These are phyloP conservation scores for Percopsis transmontana DNA, from an alignment of 2,113 vertebrate species.

Conservation along the genomic window DNA sequence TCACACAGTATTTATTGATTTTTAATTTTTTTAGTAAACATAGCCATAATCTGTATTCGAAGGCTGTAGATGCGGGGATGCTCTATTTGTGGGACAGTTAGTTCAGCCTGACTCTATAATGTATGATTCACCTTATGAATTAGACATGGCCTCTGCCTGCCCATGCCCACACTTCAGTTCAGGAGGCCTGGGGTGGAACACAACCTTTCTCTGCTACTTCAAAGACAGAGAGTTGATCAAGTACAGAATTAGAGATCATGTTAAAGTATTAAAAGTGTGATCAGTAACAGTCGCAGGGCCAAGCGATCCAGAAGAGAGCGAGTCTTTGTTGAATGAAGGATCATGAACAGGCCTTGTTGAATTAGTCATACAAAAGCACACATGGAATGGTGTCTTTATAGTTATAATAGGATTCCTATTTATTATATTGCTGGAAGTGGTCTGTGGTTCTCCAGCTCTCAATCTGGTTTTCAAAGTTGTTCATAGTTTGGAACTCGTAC, in stretches of 20 bases:
- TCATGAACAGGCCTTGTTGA: conserved; percentile 19
- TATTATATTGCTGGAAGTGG: conserved; percentile 24
- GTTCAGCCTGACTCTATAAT: conserved; percentile 26
- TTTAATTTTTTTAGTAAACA: no score
- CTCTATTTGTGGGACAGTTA: not conserved
- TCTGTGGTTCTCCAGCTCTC: not conserved
- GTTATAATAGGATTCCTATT: conserved; percentile 5
- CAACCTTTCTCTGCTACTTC: conserved; percentile 4
- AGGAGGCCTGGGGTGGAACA: not conserved
- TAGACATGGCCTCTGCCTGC: conserved; percentile 10
- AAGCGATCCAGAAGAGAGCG: not conserved
- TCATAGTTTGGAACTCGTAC: no score
- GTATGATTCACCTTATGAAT: conserved; percentile 53
- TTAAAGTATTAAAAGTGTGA: not conserved
- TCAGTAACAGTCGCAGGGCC: not conserved
- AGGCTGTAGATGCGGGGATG: no score
- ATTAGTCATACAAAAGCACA: conserved; percentile 2
- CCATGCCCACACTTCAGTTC: not conserved
- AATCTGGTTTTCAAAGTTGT: no score
- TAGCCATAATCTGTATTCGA: no score
- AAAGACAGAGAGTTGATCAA: not conserved
- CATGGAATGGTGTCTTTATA: not conserved
- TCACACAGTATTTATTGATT: no score
- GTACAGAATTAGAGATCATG: not conserved
- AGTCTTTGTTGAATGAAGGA: not conserved